Evolutionary conservation across 2,888 invertebrate genomes (phyloP).

Genomic region (Philereme transversata): DNA sequence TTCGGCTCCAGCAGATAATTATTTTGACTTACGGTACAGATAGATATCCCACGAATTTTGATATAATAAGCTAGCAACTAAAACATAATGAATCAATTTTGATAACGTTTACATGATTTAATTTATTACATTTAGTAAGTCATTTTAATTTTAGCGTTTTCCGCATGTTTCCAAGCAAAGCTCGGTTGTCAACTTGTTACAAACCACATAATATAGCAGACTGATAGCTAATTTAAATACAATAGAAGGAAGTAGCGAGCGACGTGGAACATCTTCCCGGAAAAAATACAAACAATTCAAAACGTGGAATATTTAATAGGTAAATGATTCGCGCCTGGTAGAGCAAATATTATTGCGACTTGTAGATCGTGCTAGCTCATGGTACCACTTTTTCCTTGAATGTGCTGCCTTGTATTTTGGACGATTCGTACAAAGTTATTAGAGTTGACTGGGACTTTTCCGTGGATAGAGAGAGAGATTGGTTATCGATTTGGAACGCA

Average conservation of each 20-base stretch:
- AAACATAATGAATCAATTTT: too few relatives aligned
- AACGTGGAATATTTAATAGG: slow-evolving; percentile 24
- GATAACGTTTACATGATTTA: too few relatives aligned
- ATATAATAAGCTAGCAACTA: too few relatives aligned
- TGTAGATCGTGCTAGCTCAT: neutral
- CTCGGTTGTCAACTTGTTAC: slow-evolving; percentile 2
- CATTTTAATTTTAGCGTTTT: too few relatives aligned
- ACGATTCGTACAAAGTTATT: too few relatives aligned
- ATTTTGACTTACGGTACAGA: too few relatives aligned
- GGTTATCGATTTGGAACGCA: slow-evolving; percentile 8
- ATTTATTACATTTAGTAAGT: too few relatives aligned
- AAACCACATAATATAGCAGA: slow-evolving; percentile 25
- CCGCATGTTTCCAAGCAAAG: too few relatives aligned
- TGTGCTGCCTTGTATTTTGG: too few relatives aligned
- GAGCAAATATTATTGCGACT: slow-evolving; percentile 15
- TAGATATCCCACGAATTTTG: too few relatives aligned
- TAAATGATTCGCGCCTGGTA: slow-evolving; percentile 21
- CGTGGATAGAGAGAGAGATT: neutral
- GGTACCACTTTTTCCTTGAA: too few relatives aligned
- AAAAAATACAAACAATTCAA: slow-evolving; percentile 28
- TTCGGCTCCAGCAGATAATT: slow-evolving; percentile 6
- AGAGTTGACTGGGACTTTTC: neutral
- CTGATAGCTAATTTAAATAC: slow-evolving; percentile 35
- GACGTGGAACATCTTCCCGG: slow-evolving; percentile 29
- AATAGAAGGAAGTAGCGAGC: slow-evolving; percentile 33